Evolutionary conservation across 2,888 invertebrate species (phyloP), one percentile per base, ranked within the genome.

Genomic region (Leptinotarsa peninsularis): DNA sequence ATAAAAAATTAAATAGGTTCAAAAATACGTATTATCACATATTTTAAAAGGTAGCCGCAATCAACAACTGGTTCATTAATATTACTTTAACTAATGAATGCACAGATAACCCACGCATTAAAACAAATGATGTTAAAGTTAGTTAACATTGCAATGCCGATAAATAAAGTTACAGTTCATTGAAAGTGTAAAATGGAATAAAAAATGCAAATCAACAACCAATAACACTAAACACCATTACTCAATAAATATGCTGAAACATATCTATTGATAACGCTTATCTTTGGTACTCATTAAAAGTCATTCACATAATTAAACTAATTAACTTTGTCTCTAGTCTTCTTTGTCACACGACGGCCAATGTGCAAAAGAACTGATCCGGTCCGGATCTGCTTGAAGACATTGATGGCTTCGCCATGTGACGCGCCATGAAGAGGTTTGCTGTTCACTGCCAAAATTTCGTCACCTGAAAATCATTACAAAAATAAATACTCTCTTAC

Each of bases 391-490:
- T 93, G 93, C 85, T 94, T 94, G 88, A 95, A 95, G 81, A 95
- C 91, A 78, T 93, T 90, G 81, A 95, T 94, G 33, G 95, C 95
- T 86, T 95, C 94, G 69, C 93, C 92, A 86, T 95, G 94, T 0
- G 94, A 94, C 85, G 94, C 90, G 1, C 94, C 94, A 78, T 94
- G 93, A 73, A 95, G 91, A 23, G 93, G 90, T 83, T 93, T 92
- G n/a, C 94, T 93, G 88, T 95, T 95, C 76, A 95, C 93, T 75
- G 94, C 93, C 81, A 95, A 88, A 84, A 95, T 93, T 89, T 95
- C 94, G 88, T 95, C 95, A 84, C 95, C 95, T 94, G 89, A 23
- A 90, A 82, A 56, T 56, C 72, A 68, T 23, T 10, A 43, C 43
- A 10, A 43, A 2, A 10, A 10, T 43, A 43, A 43, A 10, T 43